phyloP scores from a whole-genome alignment of 2,113 vertebrate species.

The Leptocoma aspasia region DNA sequence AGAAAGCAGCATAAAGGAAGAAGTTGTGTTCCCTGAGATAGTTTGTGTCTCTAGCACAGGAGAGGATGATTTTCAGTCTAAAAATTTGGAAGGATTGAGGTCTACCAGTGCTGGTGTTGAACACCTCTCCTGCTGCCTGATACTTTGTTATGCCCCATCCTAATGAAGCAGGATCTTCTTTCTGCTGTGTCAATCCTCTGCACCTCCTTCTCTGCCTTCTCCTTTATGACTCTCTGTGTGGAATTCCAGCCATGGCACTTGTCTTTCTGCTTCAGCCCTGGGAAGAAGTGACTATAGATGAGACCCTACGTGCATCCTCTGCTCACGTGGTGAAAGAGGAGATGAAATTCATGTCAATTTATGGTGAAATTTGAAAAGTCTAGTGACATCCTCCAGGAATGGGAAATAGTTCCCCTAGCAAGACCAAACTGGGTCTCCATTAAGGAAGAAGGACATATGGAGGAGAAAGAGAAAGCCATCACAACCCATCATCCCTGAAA shows the following conservation, averaged over 20 bases:
- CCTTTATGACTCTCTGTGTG: neutral
- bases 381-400: neutral
- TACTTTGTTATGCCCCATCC: neutral
- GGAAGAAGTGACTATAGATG: neutral
- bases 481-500: neutral
- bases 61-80: neutral
- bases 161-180: neutral
- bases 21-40: neutral
- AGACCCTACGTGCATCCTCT: neutral
- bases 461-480: neutral
- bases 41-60: neutral
- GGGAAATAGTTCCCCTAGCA: neutral
- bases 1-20: neutral
- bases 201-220: neutral
- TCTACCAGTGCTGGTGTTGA: neutral
- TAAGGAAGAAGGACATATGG: neutral
- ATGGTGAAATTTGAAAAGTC: neutral
- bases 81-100: neutral
- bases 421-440: fast-evolving
- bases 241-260: neutral
- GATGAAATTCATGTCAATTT: neutral
- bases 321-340: neutral
- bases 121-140: neutral
- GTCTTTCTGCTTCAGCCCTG: neutral
- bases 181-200: neutral